Conservation (phyloP, 2,797 vertebrate genomes). For the Phoxinus dragarum region DNA sequence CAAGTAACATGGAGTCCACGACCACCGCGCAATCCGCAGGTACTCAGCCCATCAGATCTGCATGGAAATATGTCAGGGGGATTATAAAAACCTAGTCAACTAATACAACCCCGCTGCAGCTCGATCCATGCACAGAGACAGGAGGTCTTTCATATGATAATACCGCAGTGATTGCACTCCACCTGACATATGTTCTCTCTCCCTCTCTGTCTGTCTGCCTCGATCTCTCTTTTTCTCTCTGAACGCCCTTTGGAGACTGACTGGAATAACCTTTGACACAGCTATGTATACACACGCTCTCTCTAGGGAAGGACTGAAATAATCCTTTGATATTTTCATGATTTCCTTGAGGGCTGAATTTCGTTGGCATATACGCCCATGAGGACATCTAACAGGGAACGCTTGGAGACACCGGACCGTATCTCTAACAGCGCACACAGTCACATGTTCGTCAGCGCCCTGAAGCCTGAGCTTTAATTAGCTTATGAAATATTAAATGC, state of each 20-base stretch:
- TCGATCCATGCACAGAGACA: constrained; percentile 41
- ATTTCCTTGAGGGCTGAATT: constrained; percentile 38
- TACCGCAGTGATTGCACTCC: constrained; percentile 55
- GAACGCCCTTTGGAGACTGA: constrained; percentile 33
- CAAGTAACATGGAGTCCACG: neutral
- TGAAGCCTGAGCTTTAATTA: constrained; percentile 60
- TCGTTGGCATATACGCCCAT: constrained; percentile 9
- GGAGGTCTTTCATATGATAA: constrained; percentile 51
- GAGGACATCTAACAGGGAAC: constrained; percentile 27
- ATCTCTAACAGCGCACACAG: constrained; percentile 33
- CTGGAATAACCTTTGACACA: constrained; percentile 35
- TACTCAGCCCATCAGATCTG: constrained; percentile 35
- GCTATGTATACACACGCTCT: constrained; percentile 17
- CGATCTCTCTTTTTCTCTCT: constrained; percentile 20
- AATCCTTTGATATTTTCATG: constrained; percentile 50
- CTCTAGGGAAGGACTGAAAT: constrained; percentile 18
- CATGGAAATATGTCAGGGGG: constrained; percentile 41
- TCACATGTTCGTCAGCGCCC: constrained; percentile 12
- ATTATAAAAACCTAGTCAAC: constrained; percentile 46
- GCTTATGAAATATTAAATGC: constrained; percentile 63
- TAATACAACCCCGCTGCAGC: constrained; percentile 39
- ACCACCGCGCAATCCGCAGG: neutral
- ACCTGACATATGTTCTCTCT: constrained; percentile 35
- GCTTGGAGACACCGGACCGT: constrained; percentile 13
- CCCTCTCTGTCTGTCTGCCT: constrained; percentile 11